phyloP scores from a whole-genome alignment of 2,797 vertebrate genomes.

The Tapera naevia region DNA sequence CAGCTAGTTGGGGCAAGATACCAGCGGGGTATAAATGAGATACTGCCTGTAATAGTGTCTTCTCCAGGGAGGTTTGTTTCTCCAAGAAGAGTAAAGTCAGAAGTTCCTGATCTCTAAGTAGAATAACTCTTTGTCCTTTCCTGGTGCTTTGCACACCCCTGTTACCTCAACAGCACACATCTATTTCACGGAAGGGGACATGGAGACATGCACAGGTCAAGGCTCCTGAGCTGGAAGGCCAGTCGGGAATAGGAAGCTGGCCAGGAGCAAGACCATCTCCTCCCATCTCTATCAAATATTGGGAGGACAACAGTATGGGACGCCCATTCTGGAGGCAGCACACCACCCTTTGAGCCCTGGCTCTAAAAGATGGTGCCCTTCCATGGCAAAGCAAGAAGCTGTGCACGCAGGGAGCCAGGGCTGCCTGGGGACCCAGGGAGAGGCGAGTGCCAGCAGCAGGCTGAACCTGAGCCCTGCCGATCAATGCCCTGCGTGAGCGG shows the following conservation, averaged over 20 bases:
- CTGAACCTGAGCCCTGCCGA: slow-evolving; percentile 62
- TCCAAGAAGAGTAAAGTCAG: background rate
- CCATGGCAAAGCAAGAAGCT: background rate
- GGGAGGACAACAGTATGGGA: background rate
- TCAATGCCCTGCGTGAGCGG: slow-evolving; percentile 39
- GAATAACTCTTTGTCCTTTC: background rate
- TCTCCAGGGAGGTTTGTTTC: background rate
- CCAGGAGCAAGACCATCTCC: background rate
- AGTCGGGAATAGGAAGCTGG: background rate
- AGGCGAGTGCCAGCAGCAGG: slow-evolving; percentile 23
- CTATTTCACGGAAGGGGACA: background rate
- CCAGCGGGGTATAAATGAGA: background rate
- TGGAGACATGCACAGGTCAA: background rate
- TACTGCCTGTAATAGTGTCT: background rate
- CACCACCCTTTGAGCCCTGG: background rate
- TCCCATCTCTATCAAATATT: background rate
- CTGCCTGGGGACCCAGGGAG: background rate
- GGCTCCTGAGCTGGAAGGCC: background rate
- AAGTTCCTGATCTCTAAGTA: background rate
- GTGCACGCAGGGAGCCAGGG: background rate
- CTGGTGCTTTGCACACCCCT: background rate
- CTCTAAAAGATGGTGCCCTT: background rate
- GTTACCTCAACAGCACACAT: fast-evolving
- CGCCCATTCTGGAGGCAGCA: background rate
- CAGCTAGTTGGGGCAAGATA: background rate